Evolutionary conservation across 1,140 invertebrate genomes (phyloP), one percentile per base, ranked within the genome.

Genomic region (Eriosoma lanigerum): DNA sequence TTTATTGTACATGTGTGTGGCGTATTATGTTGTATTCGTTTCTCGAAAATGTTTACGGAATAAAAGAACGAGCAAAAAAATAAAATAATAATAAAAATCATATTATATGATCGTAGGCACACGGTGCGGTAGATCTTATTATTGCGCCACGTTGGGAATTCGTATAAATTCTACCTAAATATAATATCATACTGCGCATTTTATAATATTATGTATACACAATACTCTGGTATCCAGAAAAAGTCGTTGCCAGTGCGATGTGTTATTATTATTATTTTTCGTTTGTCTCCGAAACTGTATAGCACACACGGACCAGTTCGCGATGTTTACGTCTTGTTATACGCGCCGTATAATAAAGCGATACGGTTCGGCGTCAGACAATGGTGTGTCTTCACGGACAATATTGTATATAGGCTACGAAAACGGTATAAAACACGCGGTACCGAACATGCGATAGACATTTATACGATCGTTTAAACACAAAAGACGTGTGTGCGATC

Each of bases 321-420:
- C 29, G 72, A 76, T 76, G 73, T 76, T 76, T 76, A 76, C 73
- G 73, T 76, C 73, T 76, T 76, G 73, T 76, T 76, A 76, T 38
- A 76, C 32, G 44, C 10, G 60, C 60, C 17, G 26, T 62, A 21
- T n/a, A 68, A 68, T 68, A 68, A 68, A 68, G 26, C 68, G 52
- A 58, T 52, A 24, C n/a, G 8, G 50, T 38, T 8, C 60, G 54
- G n/a, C 26, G 21, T 4, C n/a, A 54, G n/a, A 58, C 54, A 76
- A 76, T 44, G 54, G 17, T 17, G 8, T 17, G 68, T 50, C 48
- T 21, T 17, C 44, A 38, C 24, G 17, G n/a, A 21, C 44, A 38
- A 44, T 68, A 68, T 21, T 68, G 44, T 66, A 66, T 38, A 21
- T 19, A 72, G 19, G 32, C 32, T 12, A 21, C 44, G 3, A 19